Percentiles rank a stretch among this genome's conserved stretches.
These are phyloP conservation scores for Protobothrops flavoviridis DNA, from an alignment of 2,113 vertebrate species.

Conservation along the genomic window DNA sequence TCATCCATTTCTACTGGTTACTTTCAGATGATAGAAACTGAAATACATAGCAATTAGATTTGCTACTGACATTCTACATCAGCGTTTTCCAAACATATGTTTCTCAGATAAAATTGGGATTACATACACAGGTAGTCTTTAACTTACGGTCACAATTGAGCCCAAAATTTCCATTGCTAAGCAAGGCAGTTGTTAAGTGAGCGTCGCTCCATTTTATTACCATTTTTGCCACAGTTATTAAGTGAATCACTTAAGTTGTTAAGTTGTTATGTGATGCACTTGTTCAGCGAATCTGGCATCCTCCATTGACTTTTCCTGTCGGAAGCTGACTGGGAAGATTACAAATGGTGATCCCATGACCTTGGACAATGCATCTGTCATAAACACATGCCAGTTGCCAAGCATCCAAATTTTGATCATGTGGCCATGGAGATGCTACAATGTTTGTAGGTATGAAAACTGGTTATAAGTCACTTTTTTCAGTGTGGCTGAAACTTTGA, in stretches of 20 bases:
- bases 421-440: not conserved
- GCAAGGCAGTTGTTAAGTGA: not conserved
- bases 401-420: not conserved
- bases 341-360: not conserved
- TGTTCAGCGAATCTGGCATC: not conserved
- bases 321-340: not conserved
- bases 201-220: not conserved
- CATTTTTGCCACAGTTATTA: not conserved
- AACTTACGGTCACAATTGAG: not conserved
- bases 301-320: not conserved
- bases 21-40: not conserved
- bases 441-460: not conserved
- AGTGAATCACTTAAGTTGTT: not conserved
- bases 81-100: not conserved
- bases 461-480: not conserved
- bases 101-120: not conserved
- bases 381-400: not conserved
- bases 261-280: not conserved
- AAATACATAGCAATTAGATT: not conserved
- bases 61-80: not conserved
- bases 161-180: not conserved
- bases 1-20: not conserved
- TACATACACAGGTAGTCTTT: not conserved
- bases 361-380: not conserved
- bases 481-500: not conserved